A percentile compares a stretch with the other conserved stretches of the same genome.
phyloP scores from a whole-genome alignment of 2,888 invertebrate genomes.

The Parapristionchus giblindavisi region DNA sequence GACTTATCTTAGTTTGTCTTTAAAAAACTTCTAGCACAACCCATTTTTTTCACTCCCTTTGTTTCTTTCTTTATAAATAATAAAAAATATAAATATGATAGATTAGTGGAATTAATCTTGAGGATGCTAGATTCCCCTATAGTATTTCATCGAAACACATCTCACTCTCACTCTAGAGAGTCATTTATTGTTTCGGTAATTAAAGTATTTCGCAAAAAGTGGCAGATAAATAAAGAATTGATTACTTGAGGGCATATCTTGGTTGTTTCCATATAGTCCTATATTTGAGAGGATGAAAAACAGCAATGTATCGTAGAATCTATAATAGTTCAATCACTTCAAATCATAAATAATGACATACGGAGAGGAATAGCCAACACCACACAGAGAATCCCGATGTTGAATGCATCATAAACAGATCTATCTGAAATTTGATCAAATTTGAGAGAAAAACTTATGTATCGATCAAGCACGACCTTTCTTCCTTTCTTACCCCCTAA shows the following conservation, averaged over 20 bases:
- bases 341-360: conserved; percentile 29
- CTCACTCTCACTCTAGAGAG: too few species aligned
- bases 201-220: too few species aligned
- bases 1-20: too few species aligned
- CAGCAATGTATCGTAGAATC: conserved; percentile 58
- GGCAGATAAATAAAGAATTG: too few species aligned
- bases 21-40: too few species aligned
- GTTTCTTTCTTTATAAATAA: too few species aligned
- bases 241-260: conserved; percentile 58
- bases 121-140: too few species aligned
- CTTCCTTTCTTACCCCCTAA: background rate
- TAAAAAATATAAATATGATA: too few species aligned
- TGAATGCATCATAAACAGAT: conserved; percentile 63
- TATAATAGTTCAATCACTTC: background rate
- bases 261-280: conserved; percentile 66
- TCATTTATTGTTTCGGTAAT: too few species aligned
- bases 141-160: too few species aligned
- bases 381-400: conserved; percentile 67
- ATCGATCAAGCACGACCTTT: background rate
- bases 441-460: background rate
- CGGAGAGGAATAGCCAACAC: conserved; percentile 66
- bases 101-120: too few species aligned
- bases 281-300: conserved; percentile 66
- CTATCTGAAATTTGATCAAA: conserved; percentile 46
- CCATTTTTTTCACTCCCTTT: too few species aligned